These are phyloP conservation scores for Artibeus jamaicensis DNA, from an alignment of 2,797 vertebrate genomes.

Conservation along the genomic window DNA sequence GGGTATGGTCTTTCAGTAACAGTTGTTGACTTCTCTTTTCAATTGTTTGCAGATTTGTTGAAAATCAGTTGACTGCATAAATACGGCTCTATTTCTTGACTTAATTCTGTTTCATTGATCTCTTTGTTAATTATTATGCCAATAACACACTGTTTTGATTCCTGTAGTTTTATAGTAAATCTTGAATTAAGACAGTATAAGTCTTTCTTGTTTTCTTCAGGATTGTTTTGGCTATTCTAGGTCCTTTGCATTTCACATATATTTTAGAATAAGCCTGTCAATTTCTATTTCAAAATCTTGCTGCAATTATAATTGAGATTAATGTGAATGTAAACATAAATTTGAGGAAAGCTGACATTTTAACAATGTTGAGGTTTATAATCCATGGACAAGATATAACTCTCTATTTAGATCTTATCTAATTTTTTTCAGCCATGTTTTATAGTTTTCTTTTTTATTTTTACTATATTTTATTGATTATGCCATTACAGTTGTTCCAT, in stretches of 20 bases:
- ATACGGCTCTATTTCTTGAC: not conserved
- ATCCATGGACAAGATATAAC: not conserved
- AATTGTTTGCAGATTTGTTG: not conserved
- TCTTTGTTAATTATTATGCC: not conserved
- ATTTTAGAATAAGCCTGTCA: not conserved
- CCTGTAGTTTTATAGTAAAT: not conserved
- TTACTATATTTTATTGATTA: no score
- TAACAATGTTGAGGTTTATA: not conserved
- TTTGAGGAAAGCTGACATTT: not conserved
- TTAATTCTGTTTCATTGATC: not conserved
- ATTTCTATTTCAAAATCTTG: not conserved
- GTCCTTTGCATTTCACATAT: not conserved
- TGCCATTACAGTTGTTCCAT: no score
- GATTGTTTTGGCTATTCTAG: not conserved
- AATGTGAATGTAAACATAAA: not conserved
- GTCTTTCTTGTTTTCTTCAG: no score
- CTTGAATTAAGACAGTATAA: not conserved
- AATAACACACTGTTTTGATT: not conserved
- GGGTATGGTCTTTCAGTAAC: not conserved
- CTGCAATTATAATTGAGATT: not conserved
- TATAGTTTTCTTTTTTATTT: not conserved
- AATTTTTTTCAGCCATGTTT: not conserved
- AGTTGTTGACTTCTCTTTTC: not conserved
- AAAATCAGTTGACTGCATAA: not conserved
- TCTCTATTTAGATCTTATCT: not conserved